Conservation (phyloP, 2,888 invertebrate genomes). For the Ischnura elegans region DNA sequence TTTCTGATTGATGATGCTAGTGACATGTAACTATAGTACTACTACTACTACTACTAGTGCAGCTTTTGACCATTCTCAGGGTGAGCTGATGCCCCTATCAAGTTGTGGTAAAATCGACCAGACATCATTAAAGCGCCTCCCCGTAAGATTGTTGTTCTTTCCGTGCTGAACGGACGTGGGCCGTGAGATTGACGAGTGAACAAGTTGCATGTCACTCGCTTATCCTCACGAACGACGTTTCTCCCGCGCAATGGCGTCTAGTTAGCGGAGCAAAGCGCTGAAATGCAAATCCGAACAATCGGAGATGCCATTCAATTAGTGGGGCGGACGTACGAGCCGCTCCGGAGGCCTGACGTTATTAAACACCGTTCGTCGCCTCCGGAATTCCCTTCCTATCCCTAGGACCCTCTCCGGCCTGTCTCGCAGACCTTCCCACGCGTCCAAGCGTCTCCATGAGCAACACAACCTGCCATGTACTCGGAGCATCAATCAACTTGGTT, state of each 20-base stretch:
- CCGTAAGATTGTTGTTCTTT: no score
- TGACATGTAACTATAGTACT: no score
- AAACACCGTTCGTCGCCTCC: conserved; percentile 23
- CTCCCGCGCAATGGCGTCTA: background rate
- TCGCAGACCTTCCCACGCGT: background rate
- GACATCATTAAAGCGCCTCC: no score
- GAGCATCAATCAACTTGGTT: background rate
- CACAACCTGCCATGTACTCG: background rate
- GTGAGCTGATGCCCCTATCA: no score
- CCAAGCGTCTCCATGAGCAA: background rate
- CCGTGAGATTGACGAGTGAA: background rate
- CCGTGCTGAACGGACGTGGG: no score
- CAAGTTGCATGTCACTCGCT: background rate
- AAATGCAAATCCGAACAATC: conserved; percentile 22
- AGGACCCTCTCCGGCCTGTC: background rate
- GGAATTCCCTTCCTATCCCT: background rate
- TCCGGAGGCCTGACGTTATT: background rate
- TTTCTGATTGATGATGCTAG: no score
- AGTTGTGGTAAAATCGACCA: no score
- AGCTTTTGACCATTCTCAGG: no score
- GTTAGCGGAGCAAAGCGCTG: background rate
- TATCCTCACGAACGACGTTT: background rate
- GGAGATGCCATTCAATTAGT: conserved; percentile 29
- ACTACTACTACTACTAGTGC: no score
- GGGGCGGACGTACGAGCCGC: background rate